These are phyloP conservation scores for Chloropsis hardwickii DNA, from an alignment of 2,113 vertebrate species.

Conservation along the genomic window DNA sequence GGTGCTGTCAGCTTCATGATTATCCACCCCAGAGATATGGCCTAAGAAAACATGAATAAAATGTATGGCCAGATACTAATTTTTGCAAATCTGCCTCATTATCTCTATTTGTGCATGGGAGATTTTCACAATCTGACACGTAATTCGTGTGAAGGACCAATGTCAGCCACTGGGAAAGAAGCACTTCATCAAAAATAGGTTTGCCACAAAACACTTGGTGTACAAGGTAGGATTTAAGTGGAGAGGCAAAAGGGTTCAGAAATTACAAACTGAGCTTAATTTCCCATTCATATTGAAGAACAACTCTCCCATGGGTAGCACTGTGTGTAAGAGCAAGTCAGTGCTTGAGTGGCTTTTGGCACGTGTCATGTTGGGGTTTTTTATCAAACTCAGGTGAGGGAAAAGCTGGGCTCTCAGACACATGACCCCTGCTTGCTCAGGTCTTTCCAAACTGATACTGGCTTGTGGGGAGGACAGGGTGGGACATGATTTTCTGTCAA, in stretches of 20 bases:
- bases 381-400: background rate
- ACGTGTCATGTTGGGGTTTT: fast-evolving
- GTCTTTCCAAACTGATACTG: background rate
- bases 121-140: background rate
- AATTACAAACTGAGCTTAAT: background rate
- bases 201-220: background rate
- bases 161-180: background rate
- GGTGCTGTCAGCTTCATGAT: background rate
- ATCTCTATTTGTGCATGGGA: background rate
- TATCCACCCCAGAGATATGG: background rate
- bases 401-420: background rate
- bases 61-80: background rate
- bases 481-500: background rate
- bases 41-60: background rate
- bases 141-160: background rate
- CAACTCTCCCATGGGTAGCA: background rate
- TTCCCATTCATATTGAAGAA: background rate
- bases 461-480: background rate
- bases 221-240: background rate
- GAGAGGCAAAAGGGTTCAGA: background rate
- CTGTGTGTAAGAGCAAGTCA: background rate
- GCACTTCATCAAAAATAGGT: background rate
- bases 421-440: fast-evolving
- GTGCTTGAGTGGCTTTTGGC: background rate
- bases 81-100: background rate